Percentiles rank a stretch among this genome's conserved stretches.
Conservation (phyloP, 2,888 invertebrate genomes). For the Drosophila planitibia region DNA sequence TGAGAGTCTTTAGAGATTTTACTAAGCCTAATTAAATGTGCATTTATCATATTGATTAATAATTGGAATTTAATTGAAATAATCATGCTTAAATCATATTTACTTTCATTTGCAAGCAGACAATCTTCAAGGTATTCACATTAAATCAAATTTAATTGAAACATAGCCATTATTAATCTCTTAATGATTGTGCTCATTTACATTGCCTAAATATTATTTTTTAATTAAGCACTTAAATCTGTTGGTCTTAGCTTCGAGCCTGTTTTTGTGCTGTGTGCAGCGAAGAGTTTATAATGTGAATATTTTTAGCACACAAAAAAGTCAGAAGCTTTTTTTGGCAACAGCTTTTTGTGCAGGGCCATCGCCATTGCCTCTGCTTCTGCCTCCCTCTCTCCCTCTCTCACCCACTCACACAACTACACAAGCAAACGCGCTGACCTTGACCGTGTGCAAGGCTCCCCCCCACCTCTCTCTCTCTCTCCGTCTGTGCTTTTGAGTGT, state of each 20-base stretch:
- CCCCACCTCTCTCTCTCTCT: neutral
- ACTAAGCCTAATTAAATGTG: too few species aligned
- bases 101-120: neutral
- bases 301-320: conserved; percentile 25
- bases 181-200: neutral
- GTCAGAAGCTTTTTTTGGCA: conserved; percentile 37
- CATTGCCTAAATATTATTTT: conserved; percentile 5
- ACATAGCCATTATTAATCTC: neutral
- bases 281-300: conserved; percentile 29
- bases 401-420: neutral
- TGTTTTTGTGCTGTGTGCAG: conserved; percentile 7
- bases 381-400: neutral
- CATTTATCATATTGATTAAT: too few species aligned
- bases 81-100: neutral
- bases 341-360: conserved; percentile 21
- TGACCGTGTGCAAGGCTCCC: conserved; percentile 61
- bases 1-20: neutral
- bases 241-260: neutral
- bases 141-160: neutral
- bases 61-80: neutral
- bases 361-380: neutral
- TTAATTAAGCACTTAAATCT: conserved; percentile 1
- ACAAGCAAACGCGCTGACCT: conserved; percentile 38
- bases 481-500: neutral
- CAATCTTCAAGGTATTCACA: neutral